Evolutionary conservation across 2,797 vertebrate genomes (phyloP).

Genomic region (Tragelaphus oryx): DNA sequence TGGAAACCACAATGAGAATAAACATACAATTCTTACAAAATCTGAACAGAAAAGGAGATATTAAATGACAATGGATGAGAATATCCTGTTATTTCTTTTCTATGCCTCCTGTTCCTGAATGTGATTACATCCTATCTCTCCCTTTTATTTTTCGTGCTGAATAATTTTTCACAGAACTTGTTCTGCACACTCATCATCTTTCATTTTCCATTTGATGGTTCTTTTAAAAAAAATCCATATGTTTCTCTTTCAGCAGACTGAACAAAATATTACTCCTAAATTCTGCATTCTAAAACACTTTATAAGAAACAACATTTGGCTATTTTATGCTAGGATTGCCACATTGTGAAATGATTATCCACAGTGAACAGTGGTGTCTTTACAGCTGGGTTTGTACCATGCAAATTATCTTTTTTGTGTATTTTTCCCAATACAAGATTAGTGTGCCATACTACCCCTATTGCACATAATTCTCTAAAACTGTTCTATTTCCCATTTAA

Average conservation of each 20-base stretch:
- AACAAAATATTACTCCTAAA: neutral
- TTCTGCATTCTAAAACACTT: neutral
- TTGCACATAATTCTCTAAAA: neutral
- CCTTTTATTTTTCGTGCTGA: slow-evolving; percentile 10
- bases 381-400: neutral
- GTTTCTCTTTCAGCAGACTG: neutral
- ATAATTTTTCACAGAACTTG: neutral
- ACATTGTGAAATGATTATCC: neutral
- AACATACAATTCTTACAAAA: slow-evolving; percentile 19
- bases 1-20: slow-evolving; percentile 15
- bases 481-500: slow-evolving; percentile 15
- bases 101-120: neutral
- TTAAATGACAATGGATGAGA: neutral
- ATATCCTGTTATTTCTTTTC: neutral
- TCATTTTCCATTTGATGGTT: neutral
- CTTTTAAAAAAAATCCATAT: neutral
- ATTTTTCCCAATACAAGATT: neutral
- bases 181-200: neutral
- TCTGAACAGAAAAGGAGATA: slow-evolving; percentile 11
- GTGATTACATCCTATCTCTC: neutral
- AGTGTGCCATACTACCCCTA: neutral
- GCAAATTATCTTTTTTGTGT: neutral
- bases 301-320: neutral
- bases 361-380: neutral
- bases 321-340: neutral